Conservation (phyloP, 2,797 vertebrate species). For the Linurgus olivaceus region DNA sequence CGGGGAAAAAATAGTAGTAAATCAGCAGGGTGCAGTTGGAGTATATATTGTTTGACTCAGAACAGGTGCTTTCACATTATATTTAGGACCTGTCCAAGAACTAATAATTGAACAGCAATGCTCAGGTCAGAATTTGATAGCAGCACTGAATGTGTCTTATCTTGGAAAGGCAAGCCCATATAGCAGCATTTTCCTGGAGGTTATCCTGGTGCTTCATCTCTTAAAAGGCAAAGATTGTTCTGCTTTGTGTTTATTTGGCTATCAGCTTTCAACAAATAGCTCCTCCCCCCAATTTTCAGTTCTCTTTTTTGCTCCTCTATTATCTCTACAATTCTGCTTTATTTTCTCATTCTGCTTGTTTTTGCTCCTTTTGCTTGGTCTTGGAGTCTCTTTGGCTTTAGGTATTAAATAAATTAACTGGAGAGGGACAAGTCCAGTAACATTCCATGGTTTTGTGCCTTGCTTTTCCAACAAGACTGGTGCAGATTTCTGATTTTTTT, state of each 20-base stretch:
- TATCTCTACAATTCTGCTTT: neutral
- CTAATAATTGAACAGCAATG: neutral
- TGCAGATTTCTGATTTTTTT: neutral
- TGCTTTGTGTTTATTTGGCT: neutral
- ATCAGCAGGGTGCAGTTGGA: slow-evolving; percentile 18
- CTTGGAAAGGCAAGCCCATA: neutral
- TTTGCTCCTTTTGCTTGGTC: neutral
- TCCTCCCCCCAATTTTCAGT: neutral
- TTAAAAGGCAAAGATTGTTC: neutral
- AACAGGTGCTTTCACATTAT: neutral
- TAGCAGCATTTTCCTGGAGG: neutral
- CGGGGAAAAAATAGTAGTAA: slow-evolving; percentile 15
- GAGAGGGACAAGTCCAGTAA: neutral
- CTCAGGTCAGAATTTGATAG: neutral
- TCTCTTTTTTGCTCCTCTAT: neutral
- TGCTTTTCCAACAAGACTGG: neutral
- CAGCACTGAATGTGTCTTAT: neutral
- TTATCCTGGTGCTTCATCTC: neutral
- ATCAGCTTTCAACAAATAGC: neutral
- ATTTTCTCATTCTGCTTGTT: neutral
- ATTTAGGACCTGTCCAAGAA: neutral
- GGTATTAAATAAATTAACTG: neutral
- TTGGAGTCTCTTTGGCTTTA: neutral
- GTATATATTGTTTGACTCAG: neutral
- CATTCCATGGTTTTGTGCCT: neutral